Evolutionary conservation across 2,888 invertebrate species (phyloP).

Genomic region (Nemotelus pantherinus): DNA sequence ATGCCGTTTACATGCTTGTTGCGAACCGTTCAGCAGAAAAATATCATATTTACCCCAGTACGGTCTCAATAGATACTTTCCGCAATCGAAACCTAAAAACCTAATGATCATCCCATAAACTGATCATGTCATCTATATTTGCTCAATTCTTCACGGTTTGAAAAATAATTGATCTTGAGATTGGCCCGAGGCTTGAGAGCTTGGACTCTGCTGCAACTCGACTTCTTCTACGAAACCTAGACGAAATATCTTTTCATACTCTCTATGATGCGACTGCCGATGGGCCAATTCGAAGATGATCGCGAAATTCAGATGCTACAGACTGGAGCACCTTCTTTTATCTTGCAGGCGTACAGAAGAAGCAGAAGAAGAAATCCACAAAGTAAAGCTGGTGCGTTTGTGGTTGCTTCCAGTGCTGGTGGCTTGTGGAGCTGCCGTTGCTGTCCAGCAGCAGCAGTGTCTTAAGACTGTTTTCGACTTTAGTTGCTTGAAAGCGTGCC

Average conservation of each 20-base stretch:
- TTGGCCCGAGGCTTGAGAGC: constrained; percentile 9
- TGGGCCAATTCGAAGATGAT: constrained; percentile 10
- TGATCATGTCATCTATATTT: constrained; percentile 22
- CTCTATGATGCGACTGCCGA: neutral
- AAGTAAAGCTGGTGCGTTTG: constrained; percentile 19
- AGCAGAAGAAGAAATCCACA: constrained; percentile 36
- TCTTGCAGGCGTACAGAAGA: neutral
- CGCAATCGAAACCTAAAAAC: constrained; percentile 22
- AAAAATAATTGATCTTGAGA: constrained; percentile 23
- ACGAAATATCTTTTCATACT: neutral
- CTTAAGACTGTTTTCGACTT: constrained; percentile 44
- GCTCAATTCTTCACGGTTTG: constrained; percentile 1
- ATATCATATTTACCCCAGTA: neutral
- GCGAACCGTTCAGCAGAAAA: neutral
- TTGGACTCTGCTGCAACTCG: neutral
- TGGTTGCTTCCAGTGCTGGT: constrained; percentile 32
- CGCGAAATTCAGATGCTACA: neutral
- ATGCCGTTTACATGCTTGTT: neutral
- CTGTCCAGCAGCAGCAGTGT: constrained; percentile 4
- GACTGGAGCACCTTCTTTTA: neutral
- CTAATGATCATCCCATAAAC: constrained; percentile 29
- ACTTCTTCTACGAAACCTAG: neutral
- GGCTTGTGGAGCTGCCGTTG: neutral
- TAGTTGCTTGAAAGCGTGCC: constrained; percentile 50
- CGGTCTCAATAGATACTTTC: constrained; percentile 16